These are phyloP conservation scores for Antheraea assamensis DNA, from an alignment of 2,888 invertebrate genomes.

Conservation along the genomic window DNA sequence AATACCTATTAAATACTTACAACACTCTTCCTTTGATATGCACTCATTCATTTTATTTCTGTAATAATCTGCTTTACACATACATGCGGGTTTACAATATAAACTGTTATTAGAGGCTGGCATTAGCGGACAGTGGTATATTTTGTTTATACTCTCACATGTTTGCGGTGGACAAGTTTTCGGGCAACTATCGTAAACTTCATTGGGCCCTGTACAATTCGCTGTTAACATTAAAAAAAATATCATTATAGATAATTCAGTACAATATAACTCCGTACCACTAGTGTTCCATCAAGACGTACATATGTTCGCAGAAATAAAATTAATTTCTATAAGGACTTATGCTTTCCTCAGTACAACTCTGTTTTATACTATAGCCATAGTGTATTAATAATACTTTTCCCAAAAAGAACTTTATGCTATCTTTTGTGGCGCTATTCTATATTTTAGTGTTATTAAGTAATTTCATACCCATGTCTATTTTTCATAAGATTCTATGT, in stretches of 20 bases:
- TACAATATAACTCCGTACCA: no score
- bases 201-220: not conserved
- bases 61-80: constrained; percentile 44
- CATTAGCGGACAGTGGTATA: constrained; percentile 28
- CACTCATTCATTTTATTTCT: constrained; percentile 33
- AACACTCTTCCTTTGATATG: constrained; percentile 24
- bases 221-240: not conserved
- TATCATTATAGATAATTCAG: not conserved
- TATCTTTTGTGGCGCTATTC: no score
- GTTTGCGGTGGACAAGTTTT: constrained; percentile 38
- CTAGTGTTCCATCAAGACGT: no score
- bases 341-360: no score
- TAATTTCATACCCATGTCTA: no score
- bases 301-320: no score
- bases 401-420: no score
- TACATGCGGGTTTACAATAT: constrained; percentile 35
- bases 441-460: no score
- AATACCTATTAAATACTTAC: constrained; percentile 33
- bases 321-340: no score
- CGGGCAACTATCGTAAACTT: constrained; percentile 29
- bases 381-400: no score
- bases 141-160: constrained; percentile 34
- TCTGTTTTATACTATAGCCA: no score
- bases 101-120: not conserved
- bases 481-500: no score